These are phyloP conservation scores for Lepidothrix coronata DNA, from an alignment of 2,113 vertebrate genomes.

Conservation along the genomic window DNA sequence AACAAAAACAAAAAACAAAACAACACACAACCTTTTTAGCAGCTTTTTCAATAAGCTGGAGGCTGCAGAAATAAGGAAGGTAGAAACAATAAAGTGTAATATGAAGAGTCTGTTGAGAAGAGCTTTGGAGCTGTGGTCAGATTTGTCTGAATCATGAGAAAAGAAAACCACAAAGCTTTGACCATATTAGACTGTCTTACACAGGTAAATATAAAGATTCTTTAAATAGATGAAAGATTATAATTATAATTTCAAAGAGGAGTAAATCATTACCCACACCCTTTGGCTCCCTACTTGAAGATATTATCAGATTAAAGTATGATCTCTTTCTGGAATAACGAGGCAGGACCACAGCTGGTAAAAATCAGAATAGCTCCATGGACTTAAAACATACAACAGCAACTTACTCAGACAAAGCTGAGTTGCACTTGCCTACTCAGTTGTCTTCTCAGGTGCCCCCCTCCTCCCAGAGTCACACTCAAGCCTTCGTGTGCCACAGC, in stretches of 20 bases:
- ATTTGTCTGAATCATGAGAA: constrained; percentile 30
- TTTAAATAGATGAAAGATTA: constrained; percentile 42
- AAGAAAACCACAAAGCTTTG: background rate
- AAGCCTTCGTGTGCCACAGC: background rate
- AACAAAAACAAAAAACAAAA: background rate
- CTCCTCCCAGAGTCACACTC: background rate
- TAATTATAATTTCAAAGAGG: constrained; percentile 43
- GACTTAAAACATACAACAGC: background rate
- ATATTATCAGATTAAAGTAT: constrained; percentile 27
- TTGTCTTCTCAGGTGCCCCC: background rate
- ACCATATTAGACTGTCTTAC: constrained; percentile 8
- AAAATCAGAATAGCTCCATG: background rate
- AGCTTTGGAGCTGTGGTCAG: background rate
- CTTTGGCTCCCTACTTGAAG: constrained; percentile 6
- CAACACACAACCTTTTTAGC: background rate
- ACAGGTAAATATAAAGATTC: constrained; percentile 25
- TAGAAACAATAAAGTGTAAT: background rate
- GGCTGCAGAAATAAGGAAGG: background rate
- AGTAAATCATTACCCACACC: constrained; percentile 40
- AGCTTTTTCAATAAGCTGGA: background rate
- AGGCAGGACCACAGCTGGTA: background rate
- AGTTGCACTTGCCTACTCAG: background rate
- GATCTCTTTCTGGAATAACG: background rate
- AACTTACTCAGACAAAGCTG: background rate
- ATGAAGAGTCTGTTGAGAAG: background rate